Evolutionary conservation across 1,140 invertebrate species (phyloP).

Genomic region (Hormaphis cornu): DNA sequence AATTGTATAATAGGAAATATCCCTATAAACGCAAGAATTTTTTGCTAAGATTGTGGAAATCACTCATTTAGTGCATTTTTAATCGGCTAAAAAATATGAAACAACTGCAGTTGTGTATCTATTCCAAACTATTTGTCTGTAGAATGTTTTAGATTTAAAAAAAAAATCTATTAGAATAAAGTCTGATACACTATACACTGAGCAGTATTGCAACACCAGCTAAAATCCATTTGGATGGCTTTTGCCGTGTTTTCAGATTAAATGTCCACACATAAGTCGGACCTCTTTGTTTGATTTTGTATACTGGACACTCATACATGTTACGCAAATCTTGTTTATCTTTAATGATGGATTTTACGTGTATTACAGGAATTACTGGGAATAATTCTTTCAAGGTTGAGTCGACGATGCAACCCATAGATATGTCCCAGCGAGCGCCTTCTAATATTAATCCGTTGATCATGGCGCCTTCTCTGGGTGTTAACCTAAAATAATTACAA

Average conservation of each 20-base stretch:
- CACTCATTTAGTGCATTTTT: too few species aligned
- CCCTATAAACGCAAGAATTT: too few species aligned
- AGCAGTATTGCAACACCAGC: slow-evolving; percentile 84
- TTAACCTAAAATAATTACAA: slow-evolving; percentile 45
- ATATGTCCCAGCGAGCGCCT: slow-evolving; percentile 82
- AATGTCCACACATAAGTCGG: slow-evolving; percentile 94
- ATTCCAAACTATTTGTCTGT: too few species aligned
- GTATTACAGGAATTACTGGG: slow-evolving; percentile 84
- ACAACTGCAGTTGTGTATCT: too few species aligned
- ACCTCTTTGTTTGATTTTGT: slow-evolving; percentile 78
- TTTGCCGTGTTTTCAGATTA: slow-evolving; percentile 82
- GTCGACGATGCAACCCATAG: slow-evolving; percentile 65
- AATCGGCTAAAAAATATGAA: too few species aligned
- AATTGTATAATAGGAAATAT: too few species aligned
- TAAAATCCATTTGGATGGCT: slow-evolving; percentile 80
- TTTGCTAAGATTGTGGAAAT: too few species aligned
- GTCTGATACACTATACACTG: slow-evolving; percentile 17
- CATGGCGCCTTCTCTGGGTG: slow-evolving; percentile 84
- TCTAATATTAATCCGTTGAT: slow-evolving; percentile 87
- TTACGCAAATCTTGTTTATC: slow-evolving; percentile 81
- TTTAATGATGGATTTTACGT: slow-evolving; percentile 57
- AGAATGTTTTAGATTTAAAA: too few species aligned
- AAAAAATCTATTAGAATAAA: too few species aligned
- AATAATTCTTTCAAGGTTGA: slow-evolving; percentile 82
- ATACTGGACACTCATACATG: slow-evolving; percentile 87